Base-by-base conservation (phyloP, 2,113 vertebrate genomes). In the Setophaga petechia region DNA sequence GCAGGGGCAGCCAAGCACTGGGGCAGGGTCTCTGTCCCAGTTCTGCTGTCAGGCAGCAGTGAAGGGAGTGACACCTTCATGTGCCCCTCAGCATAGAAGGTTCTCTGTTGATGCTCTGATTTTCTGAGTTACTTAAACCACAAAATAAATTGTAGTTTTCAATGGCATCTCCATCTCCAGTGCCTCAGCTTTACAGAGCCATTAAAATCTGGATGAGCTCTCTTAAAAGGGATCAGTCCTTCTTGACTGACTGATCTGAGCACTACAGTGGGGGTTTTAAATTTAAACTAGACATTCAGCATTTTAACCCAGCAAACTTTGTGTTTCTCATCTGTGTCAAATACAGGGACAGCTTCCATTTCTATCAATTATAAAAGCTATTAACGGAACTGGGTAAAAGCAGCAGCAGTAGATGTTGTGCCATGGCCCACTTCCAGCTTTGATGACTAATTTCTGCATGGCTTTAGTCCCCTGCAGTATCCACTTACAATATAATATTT, bases 401-500 rank as follows among this genome's bases (percentile, higher is more conserved):
- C 61, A 84, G 12, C 54, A 82, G 58, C 94, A 66, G 71, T 81
- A 83, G 84, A 85, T 0, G 0, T 74, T 71, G 54, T 85, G 59
- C 91, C 75, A 22, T 88, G 95, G 94, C 93, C 44, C 75, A 5
- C 67, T 93, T 97, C 96, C 92, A 47, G 79, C 84, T 84, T 95
- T 89, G 83, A 92, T 97, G 93, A 97, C 95, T 96, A 92, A 79
- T 95, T 91, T 84, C 76, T 95, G 75, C 93, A 83, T 96, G 94
- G 94, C 94, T 95, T 80, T 88, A 97, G 94, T 96, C 94, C 95
- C 86, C 94, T 94, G 91, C 66, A 87, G 78, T 96, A 94, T 94
- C 95, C 95, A 85, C 87, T 96, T 97, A 95, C 81, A 58, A 84
- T 94, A 89, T 96, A 96, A 95, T 89, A 91, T 96, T 97, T 95